Evolutionary conservation across 1,140 invertebrate genomes (phyloP), one percentile per base, ranked within the genome.

Genomic region (Leptinotarsa defecta): DNA sequence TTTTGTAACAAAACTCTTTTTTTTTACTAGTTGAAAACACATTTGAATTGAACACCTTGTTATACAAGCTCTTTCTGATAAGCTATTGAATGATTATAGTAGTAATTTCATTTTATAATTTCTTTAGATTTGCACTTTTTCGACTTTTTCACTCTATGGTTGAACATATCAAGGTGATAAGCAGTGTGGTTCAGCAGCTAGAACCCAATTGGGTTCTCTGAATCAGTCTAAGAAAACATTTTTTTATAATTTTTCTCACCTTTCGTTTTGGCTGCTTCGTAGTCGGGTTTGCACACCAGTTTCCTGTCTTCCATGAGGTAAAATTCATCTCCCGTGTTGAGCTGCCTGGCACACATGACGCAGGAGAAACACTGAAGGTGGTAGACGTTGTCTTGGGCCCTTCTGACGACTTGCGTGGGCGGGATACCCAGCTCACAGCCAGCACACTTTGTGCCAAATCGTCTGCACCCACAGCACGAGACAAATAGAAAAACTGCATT

Each of bases 291-390:
- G 87, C 98, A 99, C 63, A 99, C 95, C 69, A 99, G 91, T 87
- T 97, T 98, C 75, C 95, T 92, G 87, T 99, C 96, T 85, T 99
- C 97, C 93, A 99, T 96, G 49, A 99, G 92, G 85, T 99, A 98
- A 86, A 98, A 98, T 85, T 99, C 96, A 85, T 99, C 98, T 1
- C 96, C 98, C 3, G 98, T 99, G 85, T 97, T 97, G 68, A 99
- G 91, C 80, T 97, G 95, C 76, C 97, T 89, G 17, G 94, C 94
- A 87, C 98, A 99, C 83, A 98, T 94, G 78, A 95, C 93, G 86
- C 98, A 99, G 4, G 94, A 93, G 88, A 99, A 99, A 87, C 98
- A 99, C 80, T 96, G 93, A 71, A 99, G 91, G 86, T 99, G 98
- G 88, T 98, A 99, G 67, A 99, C 96, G 87, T 97, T 93, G 81